Percentiles rank a stretch among this genome's conserved stretches.
phyloP scores from a whole-genome alignment of 2,797 vertebrate species.

The Lepidocolaptes lacrymiger region DNA sequence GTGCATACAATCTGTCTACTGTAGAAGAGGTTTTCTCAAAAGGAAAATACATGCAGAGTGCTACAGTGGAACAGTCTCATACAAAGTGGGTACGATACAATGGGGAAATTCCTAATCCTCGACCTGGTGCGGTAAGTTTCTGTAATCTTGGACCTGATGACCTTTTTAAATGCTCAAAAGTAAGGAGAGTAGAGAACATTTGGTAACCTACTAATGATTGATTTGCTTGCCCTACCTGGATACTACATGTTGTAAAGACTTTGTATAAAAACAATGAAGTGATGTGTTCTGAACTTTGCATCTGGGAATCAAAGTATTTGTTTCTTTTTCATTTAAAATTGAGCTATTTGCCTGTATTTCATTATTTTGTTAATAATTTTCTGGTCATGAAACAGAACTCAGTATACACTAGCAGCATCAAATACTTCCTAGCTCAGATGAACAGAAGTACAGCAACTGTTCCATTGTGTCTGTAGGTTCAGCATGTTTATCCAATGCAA shows the following conservation, averaged over 20 bases:
- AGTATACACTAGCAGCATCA: background rate
- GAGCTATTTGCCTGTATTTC: background rate
- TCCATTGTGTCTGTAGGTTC: background rate
- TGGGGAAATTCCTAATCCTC: slow-evolving; percentile 87
- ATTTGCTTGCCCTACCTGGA: background rate
- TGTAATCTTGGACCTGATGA: background rate
- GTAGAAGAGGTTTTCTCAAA: slow-evolving; percentile 92
- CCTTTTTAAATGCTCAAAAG: background rate
- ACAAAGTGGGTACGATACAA: slow-evolving; percentile 96
- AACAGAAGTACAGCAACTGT: background rate
- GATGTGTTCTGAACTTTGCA: background rate
- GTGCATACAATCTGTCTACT: slow-evolving; percentile 87
- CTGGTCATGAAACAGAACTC: background rate
- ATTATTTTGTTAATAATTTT: background rate
- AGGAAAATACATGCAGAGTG: slow-evolving; percentile 97
- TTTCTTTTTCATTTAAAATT: background rate
- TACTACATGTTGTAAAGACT: background rate
- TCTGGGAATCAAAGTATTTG: background rate
- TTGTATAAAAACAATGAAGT: background rate
- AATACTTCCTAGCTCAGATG: background rate
- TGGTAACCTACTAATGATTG: background rate
- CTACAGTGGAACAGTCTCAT: slow-evolving; percentile 93
- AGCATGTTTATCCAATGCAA: background rate
- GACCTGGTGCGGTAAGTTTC: slow-evolving; percentile 91
- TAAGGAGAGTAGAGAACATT: background rate